phyloP scores from a whole-genome alignment of 2,888 invertebrate genomes.

The Slavum lentiscoides region DNA sequence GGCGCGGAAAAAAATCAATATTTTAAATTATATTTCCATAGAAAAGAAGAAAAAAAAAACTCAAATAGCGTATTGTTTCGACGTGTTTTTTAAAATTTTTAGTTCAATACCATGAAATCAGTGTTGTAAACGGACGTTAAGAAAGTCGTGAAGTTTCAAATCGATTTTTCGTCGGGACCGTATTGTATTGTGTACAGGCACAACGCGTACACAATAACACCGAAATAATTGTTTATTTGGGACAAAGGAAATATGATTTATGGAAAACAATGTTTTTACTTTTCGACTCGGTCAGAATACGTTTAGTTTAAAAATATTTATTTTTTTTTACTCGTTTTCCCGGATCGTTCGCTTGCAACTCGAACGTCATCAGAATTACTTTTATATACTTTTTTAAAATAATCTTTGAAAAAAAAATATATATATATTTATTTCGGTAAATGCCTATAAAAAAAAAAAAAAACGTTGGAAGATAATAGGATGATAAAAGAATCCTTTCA shows the following conservation, averaged over 20 bases:
- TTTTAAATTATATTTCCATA: not conserved
- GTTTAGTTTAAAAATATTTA: not conserved
- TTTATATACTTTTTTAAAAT: constrained; percentile 5
- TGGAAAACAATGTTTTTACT: not conserved
- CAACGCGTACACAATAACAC: not conserved
- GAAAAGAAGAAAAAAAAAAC: not conserved
- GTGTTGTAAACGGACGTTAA: not conserved
- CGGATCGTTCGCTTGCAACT: not conserved
- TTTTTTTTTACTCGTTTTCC: not conserved
- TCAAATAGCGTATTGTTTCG: not conserved
- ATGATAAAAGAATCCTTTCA: constrained; percentile 48
- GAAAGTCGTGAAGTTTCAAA: not conserved
- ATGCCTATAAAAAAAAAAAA: not conserved
- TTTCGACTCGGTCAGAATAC: not conserved
- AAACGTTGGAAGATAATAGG: constrained; percentile 40
- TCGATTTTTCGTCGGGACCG: not conserved
- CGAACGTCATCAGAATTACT: not conserved
- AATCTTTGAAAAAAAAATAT: not conserved
- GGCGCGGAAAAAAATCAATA: not conserved
- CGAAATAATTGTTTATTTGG: not conserved
- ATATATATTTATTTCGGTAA: not conserved
- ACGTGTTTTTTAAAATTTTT: too few relatives aligned
- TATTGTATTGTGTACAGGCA: not conserved
- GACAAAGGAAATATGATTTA: not conserved
- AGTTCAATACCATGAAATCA: not conserved